Evolutionary conservation across 2,113 vertebrate genomes (phyloP), one percentile per base, ranked within the genome.

Genomic region (Menura novaehollandiae): DNA sequence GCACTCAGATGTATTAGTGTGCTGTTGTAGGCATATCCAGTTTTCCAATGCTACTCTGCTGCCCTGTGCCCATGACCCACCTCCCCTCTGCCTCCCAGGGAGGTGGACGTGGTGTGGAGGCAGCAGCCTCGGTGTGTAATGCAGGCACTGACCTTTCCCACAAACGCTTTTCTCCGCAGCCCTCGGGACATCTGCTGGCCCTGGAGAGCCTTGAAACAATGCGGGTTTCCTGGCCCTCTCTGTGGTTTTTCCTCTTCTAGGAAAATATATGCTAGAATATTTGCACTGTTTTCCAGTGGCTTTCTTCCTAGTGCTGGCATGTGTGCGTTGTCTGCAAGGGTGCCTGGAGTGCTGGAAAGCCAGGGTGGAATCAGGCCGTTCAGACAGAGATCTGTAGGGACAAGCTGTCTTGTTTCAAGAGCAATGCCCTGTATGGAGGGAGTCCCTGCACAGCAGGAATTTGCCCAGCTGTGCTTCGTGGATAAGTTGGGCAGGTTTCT

Each of bases 241-340:
- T 43, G 68, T 78, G 56, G 21, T 85, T 97, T 90, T 96, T 94
- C 96, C 95, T 97, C 79, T 83, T 86, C 49, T 83, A 92, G 56
- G 82, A 95, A 96, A 93, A 95, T 91, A 83, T 35, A 71, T 43
- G 19, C 59, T 85, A 56, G 82, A 66, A 66, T 83, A 77, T 85
- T 71, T 85, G 52, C 60, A 17, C 33, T 47, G 41, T 91, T 91
- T 89, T 77, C 35, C 32, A 71, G 55, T 47, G 68, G 33, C 41
- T 51, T 80, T 94, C 76, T 88, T 18, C 71, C 43, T 20, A 23
- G 4, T 6, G 26, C 59, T 82, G 88, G 47, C 74, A 47, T 7
- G 3, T 62, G 78, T 43, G 37, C 0, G 0, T 37, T 56, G 33
- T 39, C 59, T 51, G 49, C 30, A 43, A 67, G 59, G 46, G 51